phyloP scores from a whole-genome alignment of 2,888 invertebrate genomes.

The Sinotaia quadrata region DNA sequence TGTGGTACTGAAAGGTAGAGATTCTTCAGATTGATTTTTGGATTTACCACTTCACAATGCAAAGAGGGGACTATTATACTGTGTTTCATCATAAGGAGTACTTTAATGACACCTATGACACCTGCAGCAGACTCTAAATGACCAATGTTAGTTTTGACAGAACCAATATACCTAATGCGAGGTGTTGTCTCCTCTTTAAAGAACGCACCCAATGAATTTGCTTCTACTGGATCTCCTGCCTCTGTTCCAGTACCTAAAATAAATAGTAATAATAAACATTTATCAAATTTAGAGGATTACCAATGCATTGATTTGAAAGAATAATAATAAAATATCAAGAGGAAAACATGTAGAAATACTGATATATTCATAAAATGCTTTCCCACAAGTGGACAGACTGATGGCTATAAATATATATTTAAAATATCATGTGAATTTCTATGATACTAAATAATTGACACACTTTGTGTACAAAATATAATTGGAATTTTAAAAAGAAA shows the following conservation, averaged over 20 bases:
- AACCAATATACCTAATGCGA: constrained; percentile 45
- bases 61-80: constrained; percentile 45
- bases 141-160: constrained; percentile 61
- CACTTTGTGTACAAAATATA: too few relatives aligned
- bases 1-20: constrained; percentile 42
- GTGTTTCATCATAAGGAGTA: constrained; percentile 57
- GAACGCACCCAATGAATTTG: constrained; percentile 39
- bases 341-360: neutral
- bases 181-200: constrained; percentile 27
- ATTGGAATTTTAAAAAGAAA: too few relatives aligned
- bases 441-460: too few relatives aligned
- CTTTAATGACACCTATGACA: constrained; percentile 54
- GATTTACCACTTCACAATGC: constrained; percentile 41
- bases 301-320: neutral
- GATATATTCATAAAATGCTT: neutral
- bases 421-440: too few relatives aligned
- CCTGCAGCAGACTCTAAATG: constrained; percentile 60
- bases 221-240: constrained; percentile 55
- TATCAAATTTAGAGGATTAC: neutral
- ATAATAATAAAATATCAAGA: neutral
- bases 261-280: neutral
- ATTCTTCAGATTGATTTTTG: constrained; percentile 43
- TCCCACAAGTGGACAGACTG: too few relatives aligned
- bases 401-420: too few relatives aligned
- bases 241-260: constrained; percentile 51